phyloP scores from a whole-genome alignment of 2,113 vertebrate species.

The Zosterops hypoxanthus region DNA sequence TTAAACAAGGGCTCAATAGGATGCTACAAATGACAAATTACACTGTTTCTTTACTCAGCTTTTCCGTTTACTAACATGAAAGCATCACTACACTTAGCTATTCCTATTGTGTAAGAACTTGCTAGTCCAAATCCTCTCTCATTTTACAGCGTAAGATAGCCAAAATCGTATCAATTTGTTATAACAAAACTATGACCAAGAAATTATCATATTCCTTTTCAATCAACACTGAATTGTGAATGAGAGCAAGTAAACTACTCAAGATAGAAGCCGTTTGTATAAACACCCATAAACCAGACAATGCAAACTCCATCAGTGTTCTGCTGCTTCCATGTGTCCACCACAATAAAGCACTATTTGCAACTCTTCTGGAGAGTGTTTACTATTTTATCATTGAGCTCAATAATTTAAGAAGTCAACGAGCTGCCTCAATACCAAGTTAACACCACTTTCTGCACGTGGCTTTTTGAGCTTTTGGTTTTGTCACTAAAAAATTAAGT shows the following conservation, averaged over 20 bases:
- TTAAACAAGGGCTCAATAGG: not conserved
- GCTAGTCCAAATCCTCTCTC: not conserved
- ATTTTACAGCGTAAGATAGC: not conserved
- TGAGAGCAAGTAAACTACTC: not conserved
- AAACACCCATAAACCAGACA: not conserved
- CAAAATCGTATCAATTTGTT: not conserved
- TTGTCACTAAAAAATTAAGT: not conserved
- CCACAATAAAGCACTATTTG: not conserved
- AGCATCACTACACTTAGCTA: not conserved
- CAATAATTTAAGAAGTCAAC: not conserved
- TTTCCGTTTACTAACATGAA: not conserved
- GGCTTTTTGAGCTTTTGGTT: not conserved
- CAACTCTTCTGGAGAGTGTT: not conserved
- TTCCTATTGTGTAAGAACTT: not conserved
- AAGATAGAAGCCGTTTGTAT: not conserved
- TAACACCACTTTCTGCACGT: not conserved
- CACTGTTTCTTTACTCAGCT: not conserved
- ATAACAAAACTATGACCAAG: not conserved
- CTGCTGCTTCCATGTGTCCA: not conserved
- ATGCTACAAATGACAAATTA: not conserved
- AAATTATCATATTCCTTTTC: not conserved
- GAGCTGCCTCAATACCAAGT: not conserved
- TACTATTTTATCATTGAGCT: not conserved
- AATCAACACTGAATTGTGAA: not conserved
- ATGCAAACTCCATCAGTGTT: not conserved